Percentiles rank a stretch among this genome's conserved stretches.
Evolutionary conservation across 2,113 vertebrate genomes (phyloP).

Genomic region (Triplophysa siluroides): DNA sequence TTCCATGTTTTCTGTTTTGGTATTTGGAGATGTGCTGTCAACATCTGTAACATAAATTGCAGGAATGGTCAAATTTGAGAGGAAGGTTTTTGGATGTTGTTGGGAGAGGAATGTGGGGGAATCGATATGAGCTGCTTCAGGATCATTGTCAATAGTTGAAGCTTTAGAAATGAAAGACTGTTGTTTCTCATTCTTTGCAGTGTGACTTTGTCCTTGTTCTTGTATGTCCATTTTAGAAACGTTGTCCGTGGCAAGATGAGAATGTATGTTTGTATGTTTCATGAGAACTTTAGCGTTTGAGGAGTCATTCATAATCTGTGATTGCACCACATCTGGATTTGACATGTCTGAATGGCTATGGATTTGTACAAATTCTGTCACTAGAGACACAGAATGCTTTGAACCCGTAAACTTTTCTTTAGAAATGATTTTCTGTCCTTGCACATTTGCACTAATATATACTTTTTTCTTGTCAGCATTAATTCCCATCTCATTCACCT

Average conservation of each 20-base stretch:
- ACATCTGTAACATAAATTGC: conserved; percentile 63
- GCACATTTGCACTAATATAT: not conserved
- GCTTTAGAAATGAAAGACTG: not conserved
- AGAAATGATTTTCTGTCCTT: not conserved
- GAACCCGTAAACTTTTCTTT: not conserved
- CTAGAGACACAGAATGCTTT: not conserved
- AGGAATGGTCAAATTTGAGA: conserved; percentile 49
- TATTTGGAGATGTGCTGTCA: conserved; percentile 49
- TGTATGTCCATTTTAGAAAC: conserved; percentile 3
- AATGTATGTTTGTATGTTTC: not conserved
- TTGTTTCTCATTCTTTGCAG: not conserved
- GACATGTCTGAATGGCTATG: not conserved
- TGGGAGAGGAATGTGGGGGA: conserved; percentile 16
- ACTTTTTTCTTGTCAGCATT: no score
- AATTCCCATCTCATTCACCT: not conserved
- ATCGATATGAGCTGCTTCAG: not conserved
- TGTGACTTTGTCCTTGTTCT: not conserved
- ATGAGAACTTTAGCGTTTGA: not conserved
- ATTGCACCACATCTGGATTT: not conserved
- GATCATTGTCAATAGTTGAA: not conserved
- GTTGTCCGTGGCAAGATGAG: not conserved
- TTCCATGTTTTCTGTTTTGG: conserved; percentile 8
- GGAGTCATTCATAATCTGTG: not conserved
- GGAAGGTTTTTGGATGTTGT: not conserved
- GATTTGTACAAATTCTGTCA: conserved; percentile 6